phyloP scores from a whole-genome alignment of 2,113 vertebrate genomes.

The Catharus minimus region DNA sequence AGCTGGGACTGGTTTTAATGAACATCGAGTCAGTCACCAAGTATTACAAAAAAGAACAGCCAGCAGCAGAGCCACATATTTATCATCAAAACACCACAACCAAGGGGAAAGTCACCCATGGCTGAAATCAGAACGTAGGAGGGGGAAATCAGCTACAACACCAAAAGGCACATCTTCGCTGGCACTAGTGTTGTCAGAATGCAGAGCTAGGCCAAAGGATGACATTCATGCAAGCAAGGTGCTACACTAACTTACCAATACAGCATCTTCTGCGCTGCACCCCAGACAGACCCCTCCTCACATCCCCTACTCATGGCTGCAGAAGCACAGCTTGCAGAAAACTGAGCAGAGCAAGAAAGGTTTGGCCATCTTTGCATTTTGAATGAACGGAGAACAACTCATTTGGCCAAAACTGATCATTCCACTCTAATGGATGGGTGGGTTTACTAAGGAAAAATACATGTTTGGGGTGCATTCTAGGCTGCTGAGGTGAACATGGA shows the following conservation, averaged over 20 bases:
- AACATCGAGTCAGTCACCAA: background rate
- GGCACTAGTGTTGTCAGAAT: background rate
- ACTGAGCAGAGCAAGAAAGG: background rate
- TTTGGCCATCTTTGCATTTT: background rate
- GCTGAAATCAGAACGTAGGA: background rate
- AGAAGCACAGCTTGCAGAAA: background rate
- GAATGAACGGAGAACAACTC: background rate
- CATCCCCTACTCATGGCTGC: accelerated
- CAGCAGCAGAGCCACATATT: background rate
- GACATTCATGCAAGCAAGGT: background rate
- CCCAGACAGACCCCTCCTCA: accelerated
- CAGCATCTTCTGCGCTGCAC: accelerated
- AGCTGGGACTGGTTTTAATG: background rate
- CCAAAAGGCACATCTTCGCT: background rate
- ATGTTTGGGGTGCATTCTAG: background rate
- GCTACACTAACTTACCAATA: accelerated
- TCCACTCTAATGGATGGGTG: background rate
- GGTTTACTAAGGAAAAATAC: background rate
- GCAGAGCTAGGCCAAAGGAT: background rate
- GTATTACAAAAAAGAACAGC: background rate
- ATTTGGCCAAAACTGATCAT: background rate
- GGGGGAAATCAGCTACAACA: accelerated
- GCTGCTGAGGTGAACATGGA: background rate
- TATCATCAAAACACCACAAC: background rate
- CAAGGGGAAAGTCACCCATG: background rate